Percentiles rank a stretch among this genome's conserved stretches.
phyloP scores from a whole-genome alignment of 2,113 vertebrate species.

The Cariama cristata region DNA sequence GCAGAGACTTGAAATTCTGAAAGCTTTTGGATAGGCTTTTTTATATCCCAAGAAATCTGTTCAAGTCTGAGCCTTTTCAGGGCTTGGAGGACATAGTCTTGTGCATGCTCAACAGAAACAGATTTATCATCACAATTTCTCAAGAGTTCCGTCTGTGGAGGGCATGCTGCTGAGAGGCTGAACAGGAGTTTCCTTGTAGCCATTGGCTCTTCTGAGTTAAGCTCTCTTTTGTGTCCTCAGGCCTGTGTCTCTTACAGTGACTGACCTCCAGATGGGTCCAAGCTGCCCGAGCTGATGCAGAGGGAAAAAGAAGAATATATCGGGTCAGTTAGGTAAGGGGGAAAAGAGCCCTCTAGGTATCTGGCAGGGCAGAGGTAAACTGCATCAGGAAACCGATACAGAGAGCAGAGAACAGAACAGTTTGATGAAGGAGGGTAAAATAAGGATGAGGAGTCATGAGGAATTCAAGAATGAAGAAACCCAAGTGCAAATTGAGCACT shows the following conservation, averaged over 20 bases:
- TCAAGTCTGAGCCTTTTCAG: neutral
- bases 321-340: neutral
- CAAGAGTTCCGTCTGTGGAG: neutral
- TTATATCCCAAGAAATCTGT: neutral
- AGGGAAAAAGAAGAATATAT: neutral
- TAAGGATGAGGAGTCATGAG: neutral
- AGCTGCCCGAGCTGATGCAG: neutral
- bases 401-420: neutral
- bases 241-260: neutral
- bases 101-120: neutral
- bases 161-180: neutral
- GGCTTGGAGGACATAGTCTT: neutral
- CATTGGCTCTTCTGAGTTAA: neutral
- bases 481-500: accelerated
- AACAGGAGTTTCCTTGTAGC: constrained; percentile 27
- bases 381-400: neutral
- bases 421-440: neutral
- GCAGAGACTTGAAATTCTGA: neutral
- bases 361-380: neutral
- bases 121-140: neutral
- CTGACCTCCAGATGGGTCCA: neutral
- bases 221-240: neutral
- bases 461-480: neutral
- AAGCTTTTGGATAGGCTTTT: neutral
- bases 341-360: neutral